Percentiles rank a stretch among this genome's conserved stretches.
Evolutionary conservation across 1,140 invertebrate genomes (phyloP).

Genomic region (Callitettix versicolor): DNA sequence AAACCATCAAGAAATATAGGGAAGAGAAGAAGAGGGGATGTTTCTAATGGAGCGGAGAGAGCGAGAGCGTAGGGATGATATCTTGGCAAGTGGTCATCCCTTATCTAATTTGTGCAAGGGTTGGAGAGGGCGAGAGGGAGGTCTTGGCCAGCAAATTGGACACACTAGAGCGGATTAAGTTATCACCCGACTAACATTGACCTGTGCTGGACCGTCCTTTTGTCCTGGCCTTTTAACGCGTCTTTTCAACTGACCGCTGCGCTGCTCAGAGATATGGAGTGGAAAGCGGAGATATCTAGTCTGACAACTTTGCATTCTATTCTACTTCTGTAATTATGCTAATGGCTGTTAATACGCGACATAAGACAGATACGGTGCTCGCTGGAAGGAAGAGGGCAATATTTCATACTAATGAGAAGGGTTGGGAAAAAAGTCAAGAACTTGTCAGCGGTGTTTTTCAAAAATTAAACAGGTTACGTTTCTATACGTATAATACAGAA

Average conservation of each 20-base stretch:
- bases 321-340: too few relatives aligned
- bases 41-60: slow-evolving; percentile 2
- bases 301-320: too few relatives aligned
- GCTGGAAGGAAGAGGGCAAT: too few relatives aligned
- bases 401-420: too few relatives aligned
- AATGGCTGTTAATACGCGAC: too few relatives aligned
- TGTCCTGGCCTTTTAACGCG: neutral
- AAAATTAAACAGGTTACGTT: too few relatives aligned
- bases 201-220: neutral
- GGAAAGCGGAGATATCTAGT: neutral
- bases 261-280: neutral
- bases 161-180: slow-evolving; percentile 12
- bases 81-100: slow-evolving; percentile 13
- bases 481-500: too few relatives aligned
- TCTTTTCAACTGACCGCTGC: neutral
- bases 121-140: neutral
- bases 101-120: slow-evolving; percentile 12
- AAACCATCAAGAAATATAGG: neutral
- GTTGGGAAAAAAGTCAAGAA: too few relatives aligned
- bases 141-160: slow-evolving; percentile 6
- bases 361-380: too few relatives aligned
- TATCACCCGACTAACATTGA: slow-evolving; percentile 11
- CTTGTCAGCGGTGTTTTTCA: too few relatives aligned
- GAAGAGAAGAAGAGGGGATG: neutral
- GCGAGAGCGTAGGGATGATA: neutral